Evolutionary conservation across 2,797 vertebrate genomes (phyloP).

Genomic region (Chiloscyllium punctatum): DNA sequence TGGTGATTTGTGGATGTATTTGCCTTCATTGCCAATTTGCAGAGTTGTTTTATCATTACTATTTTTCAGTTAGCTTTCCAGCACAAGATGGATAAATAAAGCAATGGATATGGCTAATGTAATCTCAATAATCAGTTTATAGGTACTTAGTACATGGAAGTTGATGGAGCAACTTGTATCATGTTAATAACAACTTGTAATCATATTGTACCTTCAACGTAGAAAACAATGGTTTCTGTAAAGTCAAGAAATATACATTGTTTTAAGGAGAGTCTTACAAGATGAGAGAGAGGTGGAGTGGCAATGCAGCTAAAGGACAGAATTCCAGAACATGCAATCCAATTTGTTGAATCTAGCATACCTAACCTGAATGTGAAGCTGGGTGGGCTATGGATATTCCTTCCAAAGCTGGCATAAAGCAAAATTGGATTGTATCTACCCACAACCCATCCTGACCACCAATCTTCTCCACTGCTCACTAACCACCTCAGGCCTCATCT

Average conservation of each 20-base stretch:
- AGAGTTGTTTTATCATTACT: background rate
- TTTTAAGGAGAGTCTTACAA: background rate
- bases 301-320: background rate
- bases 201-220: background rate
- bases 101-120: background rate
- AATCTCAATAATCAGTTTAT: slow-evolving; percentile 1
- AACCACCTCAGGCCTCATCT: background rate
- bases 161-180: background rate
- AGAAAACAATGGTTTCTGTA: background rate
- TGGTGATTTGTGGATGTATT: background rate
- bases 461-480: too few species aligned
- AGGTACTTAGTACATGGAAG: background rate
- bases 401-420: background rate
- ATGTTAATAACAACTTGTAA: background rate
- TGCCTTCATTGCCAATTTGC: background rate
- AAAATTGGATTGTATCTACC: background rate
- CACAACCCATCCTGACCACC: too few species aligned
- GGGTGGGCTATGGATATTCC: background rate
- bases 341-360: background rate
- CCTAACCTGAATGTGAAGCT: background rate
- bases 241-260: background rate
- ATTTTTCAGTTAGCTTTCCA: background rate
- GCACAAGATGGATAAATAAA: background rate
- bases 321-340: background rate
- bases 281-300: background rate